These are phyloP conservation scores for Alfaro cultratus DNA, from an alignment of 2,797 vertebrate species.

Conservation along the genomic window DNA sequence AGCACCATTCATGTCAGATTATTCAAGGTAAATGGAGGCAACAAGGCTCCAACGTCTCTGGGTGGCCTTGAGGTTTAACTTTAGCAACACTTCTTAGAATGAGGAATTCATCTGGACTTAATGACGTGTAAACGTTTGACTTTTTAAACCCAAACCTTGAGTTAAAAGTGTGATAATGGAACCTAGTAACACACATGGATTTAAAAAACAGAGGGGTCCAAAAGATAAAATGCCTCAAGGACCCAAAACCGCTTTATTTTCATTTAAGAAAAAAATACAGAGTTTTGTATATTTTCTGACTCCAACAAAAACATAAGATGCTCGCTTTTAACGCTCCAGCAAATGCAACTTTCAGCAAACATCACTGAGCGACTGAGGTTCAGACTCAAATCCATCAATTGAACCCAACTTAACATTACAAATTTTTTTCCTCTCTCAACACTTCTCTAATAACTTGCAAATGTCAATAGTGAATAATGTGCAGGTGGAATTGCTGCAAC, in stretches of 20 bases:
- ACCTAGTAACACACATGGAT: not conserved
- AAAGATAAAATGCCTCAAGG: not conserved
- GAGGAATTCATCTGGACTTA: constrained; percentile 5
- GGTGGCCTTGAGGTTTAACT: constrained; percentile 36
- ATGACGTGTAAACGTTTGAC: not conserved
- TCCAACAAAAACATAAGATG: not conserved
- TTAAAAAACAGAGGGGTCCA: not conserved
- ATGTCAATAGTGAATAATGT: not conserved
- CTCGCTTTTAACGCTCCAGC: no score
- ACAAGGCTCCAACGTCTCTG: constrained; percentile 15
- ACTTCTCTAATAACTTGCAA: not conserved
- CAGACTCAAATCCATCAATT: not conserved
- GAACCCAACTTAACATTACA: not conserved
- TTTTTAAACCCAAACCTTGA: not conserved
- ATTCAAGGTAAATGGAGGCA: constrained; percentile 44
- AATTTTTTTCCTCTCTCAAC: not conserved
- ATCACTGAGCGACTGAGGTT: not conserved
- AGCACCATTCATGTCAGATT: constrained; percentile 19
- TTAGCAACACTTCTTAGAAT: constrained; percentile 15
- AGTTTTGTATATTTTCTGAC: not conserved
- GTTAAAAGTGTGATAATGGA: not conserved
- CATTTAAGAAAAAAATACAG: not conserved
- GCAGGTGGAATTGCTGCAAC: not conserved
- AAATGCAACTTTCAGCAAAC: not conserved
- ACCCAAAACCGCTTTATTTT: not conserved